Evolutionary conservation across 2,888 invertebrate species (phyloP).

Genomic region (Microplitis manilae): DNA sequence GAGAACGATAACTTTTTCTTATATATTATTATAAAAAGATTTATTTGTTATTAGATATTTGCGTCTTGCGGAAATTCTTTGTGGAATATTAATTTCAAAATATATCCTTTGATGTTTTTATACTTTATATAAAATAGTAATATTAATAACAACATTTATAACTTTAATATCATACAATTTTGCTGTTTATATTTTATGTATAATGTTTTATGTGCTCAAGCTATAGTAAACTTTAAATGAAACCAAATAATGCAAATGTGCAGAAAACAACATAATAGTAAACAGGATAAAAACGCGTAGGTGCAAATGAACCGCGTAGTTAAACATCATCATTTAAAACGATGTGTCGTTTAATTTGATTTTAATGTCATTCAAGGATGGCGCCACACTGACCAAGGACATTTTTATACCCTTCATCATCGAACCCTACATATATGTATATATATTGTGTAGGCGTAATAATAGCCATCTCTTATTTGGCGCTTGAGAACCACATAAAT

Average conservation of each 20-base stretch:
- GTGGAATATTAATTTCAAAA: neutral
- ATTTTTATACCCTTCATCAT: constrained; percentile 26
- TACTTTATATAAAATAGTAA: neutral
- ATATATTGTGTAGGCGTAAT: constrained; percentile 15
- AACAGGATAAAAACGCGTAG: constrained; percentile 2
- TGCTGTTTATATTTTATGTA: neutral
- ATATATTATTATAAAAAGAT: neutral
- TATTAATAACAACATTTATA: neutral
- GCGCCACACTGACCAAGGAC: constrained; percentile 53
- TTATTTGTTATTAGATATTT: neutral
- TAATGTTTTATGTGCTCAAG: neutral
- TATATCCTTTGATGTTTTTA: neutral
- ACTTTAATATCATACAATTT: neutral
- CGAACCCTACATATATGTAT: neutral
- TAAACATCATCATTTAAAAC: constrained; percentile 18
- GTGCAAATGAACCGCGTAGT: constrained; percentile 7
- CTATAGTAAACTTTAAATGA: neutral
- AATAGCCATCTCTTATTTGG: constrained; percentile 9
- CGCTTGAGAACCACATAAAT: neutral
- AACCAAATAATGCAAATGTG: neutral
- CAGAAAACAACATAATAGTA: neutral
- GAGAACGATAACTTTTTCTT: neutral
- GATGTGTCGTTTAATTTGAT: constrained; percentile 29
- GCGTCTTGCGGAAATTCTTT: neutral
- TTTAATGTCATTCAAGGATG: constrained; percentile 60